phyloP scores from a whole-genome alignment of 2,113 vertebrate species.

The Benitochromis conjunctus region DNA sequence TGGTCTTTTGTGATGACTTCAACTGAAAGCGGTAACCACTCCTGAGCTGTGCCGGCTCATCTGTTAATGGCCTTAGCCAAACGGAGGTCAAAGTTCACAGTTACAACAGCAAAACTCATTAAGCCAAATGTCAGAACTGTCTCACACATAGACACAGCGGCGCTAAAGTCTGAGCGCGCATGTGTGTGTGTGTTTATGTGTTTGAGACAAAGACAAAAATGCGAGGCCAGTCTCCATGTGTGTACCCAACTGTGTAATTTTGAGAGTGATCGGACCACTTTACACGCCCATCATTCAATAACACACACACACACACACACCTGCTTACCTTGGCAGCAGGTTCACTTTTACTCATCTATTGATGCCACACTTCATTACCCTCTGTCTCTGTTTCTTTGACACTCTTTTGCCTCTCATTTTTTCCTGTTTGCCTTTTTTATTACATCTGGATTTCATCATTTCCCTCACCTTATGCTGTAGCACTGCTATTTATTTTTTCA shows the following conservation, averaged over 20 bases:
- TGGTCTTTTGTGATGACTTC: background rate
- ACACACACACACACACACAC: background rate
- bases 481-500: background rate
- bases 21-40: background rate
- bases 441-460: background rate
- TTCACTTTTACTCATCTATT: conserved; percentile 37
- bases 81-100: conserved; percentile 29
- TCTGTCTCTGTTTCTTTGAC: conserved; percentile 1
- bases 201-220: background rate
- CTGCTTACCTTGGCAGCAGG: conserved; percentile 35
- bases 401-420: background rate
- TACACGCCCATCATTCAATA: conserved; percentile 38
- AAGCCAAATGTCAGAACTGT: conserved; percentile 34
- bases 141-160: background rate
- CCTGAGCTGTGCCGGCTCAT: background rate
- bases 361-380: conserved; percentile 46
- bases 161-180: background rate
- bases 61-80: background rate
- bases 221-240: background rate
- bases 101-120: conserved; percentile 42
- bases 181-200: background rate
- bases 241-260: conserved; percentile 35
- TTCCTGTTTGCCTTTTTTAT: background rate
- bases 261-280: conserved; percentile 40
- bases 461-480: background rate